phyloP scores from a whole-genome alignment of 2,113 vertebrate species.

The Mungos mungo region DNA sequence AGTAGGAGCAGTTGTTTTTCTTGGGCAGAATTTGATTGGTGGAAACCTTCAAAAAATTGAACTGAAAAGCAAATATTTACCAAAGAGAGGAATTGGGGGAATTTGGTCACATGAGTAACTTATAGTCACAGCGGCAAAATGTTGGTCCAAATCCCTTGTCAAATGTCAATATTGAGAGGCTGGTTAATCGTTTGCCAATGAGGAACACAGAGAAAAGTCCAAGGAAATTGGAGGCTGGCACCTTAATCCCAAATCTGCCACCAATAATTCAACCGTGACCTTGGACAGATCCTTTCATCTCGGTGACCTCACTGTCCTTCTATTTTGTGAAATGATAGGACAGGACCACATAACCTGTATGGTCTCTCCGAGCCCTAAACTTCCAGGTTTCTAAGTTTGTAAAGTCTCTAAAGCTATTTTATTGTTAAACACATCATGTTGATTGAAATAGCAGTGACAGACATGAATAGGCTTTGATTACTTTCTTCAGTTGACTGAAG shows the following conservation, averaged over 20 bases:
- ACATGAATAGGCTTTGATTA: not conserved
- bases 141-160: not conserved
- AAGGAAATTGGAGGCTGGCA: not conserved
- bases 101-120: not conserved
- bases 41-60: slow-evolving; percentile 71
- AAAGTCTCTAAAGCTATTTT: not conserved
- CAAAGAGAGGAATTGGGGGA: slow-evolving; percentile 42
- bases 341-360: not conserved
- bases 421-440: not conserved
- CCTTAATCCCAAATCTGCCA: not conserved
- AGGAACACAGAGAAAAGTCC: not conserved
- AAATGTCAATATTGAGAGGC: not conserved
- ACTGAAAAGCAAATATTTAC: slow-evolving; percentile 20
- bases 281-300: not conserved
- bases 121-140: not conserved
- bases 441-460: not conserved
- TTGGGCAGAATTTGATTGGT: slow-evolving; percentile 6
- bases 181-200: not conserved
- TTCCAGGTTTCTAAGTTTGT: not conserved
- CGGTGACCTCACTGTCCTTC: not conserved
- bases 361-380: not conserved
- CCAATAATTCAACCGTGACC: not conserved
- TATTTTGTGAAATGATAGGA: not conserved
- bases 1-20: slow-evolving; percentile 69
- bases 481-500: not conserved